Evolutionary conservation across 2,888 invertebrate species (phyloP), one percentile per base, ranked within the genome.

Genomic region (Drosophila macrothrix): DNA sequence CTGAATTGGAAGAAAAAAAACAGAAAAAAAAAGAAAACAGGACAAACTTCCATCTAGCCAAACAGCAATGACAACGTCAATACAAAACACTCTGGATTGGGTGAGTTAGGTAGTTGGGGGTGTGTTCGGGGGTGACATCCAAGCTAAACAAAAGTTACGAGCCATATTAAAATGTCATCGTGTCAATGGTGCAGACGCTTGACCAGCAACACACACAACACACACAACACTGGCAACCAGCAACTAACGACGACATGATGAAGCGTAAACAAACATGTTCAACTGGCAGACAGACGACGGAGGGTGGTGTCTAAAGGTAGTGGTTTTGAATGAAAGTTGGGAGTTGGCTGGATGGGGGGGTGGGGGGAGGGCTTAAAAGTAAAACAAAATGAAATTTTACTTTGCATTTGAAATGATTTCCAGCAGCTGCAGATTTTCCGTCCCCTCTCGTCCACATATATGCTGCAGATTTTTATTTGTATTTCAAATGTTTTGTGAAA

Each of bases 231-330:
- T 69, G 68, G 76, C 43, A 41, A 70, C 74, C 82, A 77, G 73
- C 85, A 82, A 84, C 85, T 85, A 85, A 85, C 85, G 85, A 85
- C 85, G 84, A 91, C 91, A 91, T 88, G 90, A 82, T 90, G 88
- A 90, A 88, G 88, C 91, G 91, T 88, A 88, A 90, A 91, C 84
- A 91, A 91, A 90, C 87, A 88, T 91, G 90, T 79, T 81, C 78
- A 87, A 82, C 79, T 88, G 58, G 76, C 67, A 73, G 85, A 83
- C 90, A 83, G 71, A 77, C 60, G 62, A 50, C 55, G 73, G 59
- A 43, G 70, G 60, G 50, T 49, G 33, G 54, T 39, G 52, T 52
- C 12, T 12, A 43, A n/a, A 58, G 58, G n/a, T 67, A 55, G 68
- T 54, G 66, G 61, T 43, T 28, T 31, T 19, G n/a, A 37, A 37